A percentile compares a stretch with the other conserved stretches of the same genome.
Evolutionary conservation across 2,797 vertebrate species (phyloP).

Genomic region (Eurystomus glaucurus): DNA sequence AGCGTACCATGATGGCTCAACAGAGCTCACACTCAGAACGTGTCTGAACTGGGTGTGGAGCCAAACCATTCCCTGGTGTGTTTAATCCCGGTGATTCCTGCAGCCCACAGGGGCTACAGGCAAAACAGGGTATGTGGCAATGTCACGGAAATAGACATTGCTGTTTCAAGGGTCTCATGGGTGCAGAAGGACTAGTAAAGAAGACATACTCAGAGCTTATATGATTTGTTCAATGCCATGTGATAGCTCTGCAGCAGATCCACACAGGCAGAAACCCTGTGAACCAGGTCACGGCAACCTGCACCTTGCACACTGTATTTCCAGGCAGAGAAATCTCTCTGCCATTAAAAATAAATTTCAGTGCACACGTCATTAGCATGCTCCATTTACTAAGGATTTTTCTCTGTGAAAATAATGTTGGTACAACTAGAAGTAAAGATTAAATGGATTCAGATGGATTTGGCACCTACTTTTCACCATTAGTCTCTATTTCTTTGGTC

Average conservation of each 20-base stretch:
- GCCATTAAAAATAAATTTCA: conserved; percentile 41
- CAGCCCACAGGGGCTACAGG: background rate
- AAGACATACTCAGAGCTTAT: background rate
- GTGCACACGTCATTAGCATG: background rate
- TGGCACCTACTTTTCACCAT: background rate
- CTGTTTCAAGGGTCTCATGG: background rate
- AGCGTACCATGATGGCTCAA: background rate
- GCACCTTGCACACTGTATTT: background rate
- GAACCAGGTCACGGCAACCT: background rate
- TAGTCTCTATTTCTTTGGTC: background rate
- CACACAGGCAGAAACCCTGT: background rate
- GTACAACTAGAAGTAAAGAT: conserved; percentile 38
- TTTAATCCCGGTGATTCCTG: background rate
- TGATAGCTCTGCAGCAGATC: background rate
- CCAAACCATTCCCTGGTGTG: background rate
- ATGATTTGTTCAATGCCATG: background rate
- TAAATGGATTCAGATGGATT: background rate
- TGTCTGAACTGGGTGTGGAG: background rate
- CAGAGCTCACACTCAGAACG: background rate
- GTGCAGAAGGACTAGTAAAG: background rate
- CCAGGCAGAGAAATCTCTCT: background rate
- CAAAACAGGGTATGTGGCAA: background rate
- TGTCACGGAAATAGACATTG: background rate
- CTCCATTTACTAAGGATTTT: conserved; percentile 47
- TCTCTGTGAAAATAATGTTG: conserved; percentile 37